Evolutionary conservation across 2,113 vertebrate species (phyloP).

Genomic region (Melospiza melodia): DNA sequence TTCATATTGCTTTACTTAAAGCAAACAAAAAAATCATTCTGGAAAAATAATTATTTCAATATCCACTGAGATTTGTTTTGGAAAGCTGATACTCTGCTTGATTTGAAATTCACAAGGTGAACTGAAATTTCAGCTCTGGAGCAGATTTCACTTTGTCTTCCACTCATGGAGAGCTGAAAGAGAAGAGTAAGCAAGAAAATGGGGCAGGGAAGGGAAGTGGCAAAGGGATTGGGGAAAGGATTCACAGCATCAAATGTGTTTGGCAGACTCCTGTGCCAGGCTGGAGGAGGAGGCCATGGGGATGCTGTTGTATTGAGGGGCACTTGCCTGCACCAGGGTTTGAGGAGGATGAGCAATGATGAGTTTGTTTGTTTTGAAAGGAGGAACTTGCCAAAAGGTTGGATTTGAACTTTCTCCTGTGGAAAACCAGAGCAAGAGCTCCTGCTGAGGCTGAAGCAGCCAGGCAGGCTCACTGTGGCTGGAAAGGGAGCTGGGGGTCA

Average conservation of each 20-base stretch:
- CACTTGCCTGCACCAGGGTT: neutral
- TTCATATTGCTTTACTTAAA: neutral
- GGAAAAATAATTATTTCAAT: slow-evolving; percentile 20
- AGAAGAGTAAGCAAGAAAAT: neutral
- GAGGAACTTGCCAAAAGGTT: neutral
- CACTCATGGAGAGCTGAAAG: neutral
- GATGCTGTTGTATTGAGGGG: rapidly evolving
- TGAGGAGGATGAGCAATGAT: neutral
- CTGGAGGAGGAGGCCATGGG: neutral
- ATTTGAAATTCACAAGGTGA: neutral
- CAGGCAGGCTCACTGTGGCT: neutral
- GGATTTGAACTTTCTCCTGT: neutral
- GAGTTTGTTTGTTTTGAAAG: neutral
- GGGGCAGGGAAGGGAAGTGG: neutral
- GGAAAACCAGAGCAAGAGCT: neutral
- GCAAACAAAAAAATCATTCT: neutral
- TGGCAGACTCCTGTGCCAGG: neutral
- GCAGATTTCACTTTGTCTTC: neutral
- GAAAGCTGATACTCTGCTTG: neutral
- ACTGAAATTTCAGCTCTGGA: neutral
- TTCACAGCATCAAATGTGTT: neutral
- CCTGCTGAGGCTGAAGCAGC: neutral
- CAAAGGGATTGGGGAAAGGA: neutral
- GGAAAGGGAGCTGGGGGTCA: neutral
- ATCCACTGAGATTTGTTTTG: neutral